These are phyloP conservation scores for Bombus pascuorum DNA, from an alignment of 1,140 invertebrate genomes.

Conservation along the genomic window DNA sequence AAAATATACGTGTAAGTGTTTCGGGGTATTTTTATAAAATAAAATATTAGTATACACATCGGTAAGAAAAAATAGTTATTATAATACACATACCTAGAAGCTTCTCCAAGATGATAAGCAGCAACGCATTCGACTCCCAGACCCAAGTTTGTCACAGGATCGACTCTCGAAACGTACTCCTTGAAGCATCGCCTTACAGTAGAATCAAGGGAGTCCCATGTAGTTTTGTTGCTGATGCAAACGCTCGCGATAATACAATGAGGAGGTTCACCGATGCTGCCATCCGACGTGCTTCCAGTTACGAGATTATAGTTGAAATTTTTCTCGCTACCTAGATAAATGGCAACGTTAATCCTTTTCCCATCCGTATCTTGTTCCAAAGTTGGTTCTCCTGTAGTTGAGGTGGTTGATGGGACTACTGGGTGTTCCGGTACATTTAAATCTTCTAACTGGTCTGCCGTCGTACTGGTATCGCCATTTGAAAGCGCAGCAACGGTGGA, in stretches of 20 bases:
- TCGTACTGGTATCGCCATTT: conserved; percentile 76
- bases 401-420: conserved; percentile 79
- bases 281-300: conserved; percentile 69
- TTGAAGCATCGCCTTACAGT: conserved; percentile 96
- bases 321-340: conserved; percentile 92
- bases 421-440: conserved; percentile 82
- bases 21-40: not conserved
- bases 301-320: conserved; percentile 85
- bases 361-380: conserved; percentile 90
- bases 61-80: not conserved
- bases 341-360: conserved; percentile 92
- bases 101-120: conserved; percentile 96
- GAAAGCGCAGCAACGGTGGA: conserved; percentile 78
- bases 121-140: conserved; percentile 94
- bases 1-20: not conserved
- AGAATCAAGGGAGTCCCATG: conserved; percentile 97
- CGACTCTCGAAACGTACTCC: conserved; percentile 96
- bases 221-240: conserved; percentile 95
- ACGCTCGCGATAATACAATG: conserved; percentile 92
- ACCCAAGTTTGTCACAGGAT: conserved; percentile 95
- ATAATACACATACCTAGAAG: conserved; percentile 84
- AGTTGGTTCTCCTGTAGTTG: conserved; percentile 83
- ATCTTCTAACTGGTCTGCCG: conserved; percentile 81
- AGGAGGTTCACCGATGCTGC: conserved; percentile 84
- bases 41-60: not conserved